phyloP scores from a whole-genome alignment of 2,888 invertebrate genomes.

The Ferrisia virgata region DNA sequence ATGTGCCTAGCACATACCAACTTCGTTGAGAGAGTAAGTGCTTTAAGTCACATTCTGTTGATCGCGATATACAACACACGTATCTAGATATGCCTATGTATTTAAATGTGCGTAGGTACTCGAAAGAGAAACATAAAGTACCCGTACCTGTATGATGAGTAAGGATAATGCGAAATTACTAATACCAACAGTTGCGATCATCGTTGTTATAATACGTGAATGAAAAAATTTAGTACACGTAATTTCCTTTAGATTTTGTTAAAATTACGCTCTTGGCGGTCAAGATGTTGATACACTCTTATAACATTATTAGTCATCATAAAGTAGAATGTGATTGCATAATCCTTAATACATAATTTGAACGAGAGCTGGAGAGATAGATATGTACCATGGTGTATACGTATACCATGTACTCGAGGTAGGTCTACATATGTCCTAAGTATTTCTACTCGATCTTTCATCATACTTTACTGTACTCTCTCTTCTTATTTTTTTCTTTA shows the following conservation, averaged over 20 bases:
- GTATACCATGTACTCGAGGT: no score
- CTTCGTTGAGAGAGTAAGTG: no score
- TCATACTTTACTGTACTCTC: slow-evolving; percentile 13
- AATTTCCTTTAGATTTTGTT: not conserved
- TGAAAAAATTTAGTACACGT: not conserved
- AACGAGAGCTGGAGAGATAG: slow-evolving; percentile 1
- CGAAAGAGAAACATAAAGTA: not conserved
- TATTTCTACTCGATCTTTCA: slow-evolving; percentile 35
- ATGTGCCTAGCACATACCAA: no score
- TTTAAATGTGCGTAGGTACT: no score
- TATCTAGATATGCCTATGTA: no score
- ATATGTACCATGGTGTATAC: not conserved
- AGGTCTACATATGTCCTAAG: no score
- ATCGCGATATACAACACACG: no score
- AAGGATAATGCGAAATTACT: not conserved
- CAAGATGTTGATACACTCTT: not conserved
- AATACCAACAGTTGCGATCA: not conserved
- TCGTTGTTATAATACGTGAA: no score
- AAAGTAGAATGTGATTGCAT: slow-evolving; percentile 30
- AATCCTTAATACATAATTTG: slow-evolving; percentile 33
- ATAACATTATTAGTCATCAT: slow-evolving; percentile 31
- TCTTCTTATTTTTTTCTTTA: not conserved
- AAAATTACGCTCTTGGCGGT: not conserved
- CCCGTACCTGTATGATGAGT: no score
- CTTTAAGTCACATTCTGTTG: no score